Evolutionary conservation across 2,113 vertebrate genomes (phyloP), one percentile per base, ranked within the genome.

Genomic region (Proteles cristata): DNA sequence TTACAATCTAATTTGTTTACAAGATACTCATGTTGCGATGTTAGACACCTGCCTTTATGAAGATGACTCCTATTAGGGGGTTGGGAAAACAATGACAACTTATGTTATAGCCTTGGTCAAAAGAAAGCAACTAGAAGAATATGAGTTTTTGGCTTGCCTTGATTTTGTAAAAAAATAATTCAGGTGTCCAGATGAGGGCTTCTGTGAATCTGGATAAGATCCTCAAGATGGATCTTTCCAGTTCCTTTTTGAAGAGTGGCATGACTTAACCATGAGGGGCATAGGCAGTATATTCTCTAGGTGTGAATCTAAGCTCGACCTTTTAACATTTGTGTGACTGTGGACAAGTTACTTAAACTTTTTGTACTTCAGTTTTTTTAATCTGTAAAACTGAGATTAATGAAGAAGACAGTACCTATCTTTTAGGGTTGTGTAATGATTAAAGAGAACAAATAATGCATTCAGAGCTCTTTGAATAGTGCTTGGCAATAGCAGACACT

Each of bases 1-100:
- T 84, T 35, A 35, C 79, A 80, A 15, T 96, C 88, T 96, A 92
- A 98, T 97, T 97, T 97, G 95, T 97, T 98, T 95, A 96, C 10
- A 94, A 48, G 80, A 92, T 4, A 39, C 11, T 97, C 2, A 66
- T 45, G 11, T 61, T 55, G 80, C 65, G 35, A 65, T 92, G 21
- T 77, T 58, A 83, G 28, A 21, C 93, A 97, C 73, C 74, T 84
- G 79, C 80, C 48, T 87, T 93, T 93, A 43, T 88, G 77, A 97
- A 84, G 43, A 89, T 35, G 58, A 73, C 88, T 93, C 82, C 85
- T 95, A 97, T 94, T 85, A 93, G 26, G 39, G 16, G 15, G 4
- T 21, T 79, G 31, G 19, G 6, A 11, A 17, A 28, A 31, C 14
- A 81, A 15, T 35, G 48, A 50, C 7, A 48, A 33, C 33, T 2